Base-by-base conservation (phyloP, 2,797 vertebrate species). In the Anableps anableps region DNA sequence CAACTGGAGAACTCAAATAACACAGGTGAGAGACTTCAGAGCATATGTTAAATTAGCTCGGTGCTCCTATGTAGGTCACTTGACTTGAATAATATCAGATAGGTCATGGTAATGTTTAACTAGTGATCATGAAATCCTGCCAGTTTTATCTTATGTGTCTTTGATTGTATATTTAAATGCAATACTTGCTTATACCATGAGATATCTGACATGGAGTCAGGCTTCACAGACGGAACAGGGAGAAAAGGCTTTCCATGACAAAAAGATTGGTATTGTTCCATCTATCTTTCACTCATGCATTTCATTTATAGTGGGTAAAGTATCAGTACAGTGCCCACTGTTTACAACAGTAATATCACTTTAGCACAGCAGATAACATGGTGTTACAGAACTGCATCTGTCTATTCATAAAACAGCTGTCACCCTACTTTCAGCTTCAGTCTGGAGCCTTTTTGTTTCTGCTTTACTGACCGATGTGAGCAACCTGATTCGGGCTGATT, bases 1-100 rank as follows among this genome's bases (percentile, higher is more conserved):
- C 89, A 93, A 72, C 75, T 93, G 85, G 93, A 95, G 80, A 93
- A 93, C 87, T 83, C 82, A 45, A 82, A 62, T 36, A 76, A 76
- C 68, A 77, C 91, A 91, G 94, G 95, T 96, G 82, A 93, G 88
- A 66, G 10, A 5, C 36, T 70, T 45, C 14, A 48, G 14, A n/a
- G 58, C 26, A 48, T 58, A 74, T 64, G 51, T 43, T 19, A 45
- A 14, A 8, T 0, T 19, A 31, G 36, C 51, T 58, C 29, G 29
- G 19, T 6, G 26, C 58, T 76, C 31, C 21, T 16, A 71, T 7
- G 23, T 34, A 14, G 6, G 0, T 78, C 34, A 2, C 31, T n/a
- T 13, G 38, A 62, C 3, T 45, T 62, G 29, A 75, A 31, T 43
- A 43, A 14, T 34, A n/a, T n/a, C 38, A 26, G 10, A 43, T 45